Base-by-base conservation (phyloP, 2,113 vertebrate species). In the Conger conger region DNA sequence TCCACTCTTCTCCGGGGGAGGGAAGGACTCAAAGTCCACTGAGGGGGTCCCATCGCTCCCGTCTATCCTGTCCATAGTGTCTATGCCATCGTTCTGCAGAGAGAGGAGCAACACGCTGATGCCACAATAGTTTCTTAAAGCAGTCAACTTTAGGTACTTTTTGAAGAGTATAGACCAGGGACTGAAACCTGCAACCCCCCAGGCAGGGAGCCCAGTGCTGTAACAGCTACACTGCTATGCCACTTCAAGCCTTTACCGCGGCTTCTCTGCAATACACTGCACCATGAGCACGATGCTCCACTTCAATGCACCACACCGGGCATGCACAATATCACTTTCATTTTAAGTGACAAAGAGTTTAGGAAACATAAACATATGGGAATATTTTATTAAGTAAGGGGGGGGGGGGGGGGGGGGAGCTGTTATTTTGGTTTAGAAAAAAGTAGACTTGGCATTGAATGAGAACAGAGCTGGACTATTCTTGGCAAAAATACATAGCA, bases 71-170 rank as follows among this genome's bases (percentile, higher is more conserved):
- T 96, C 94, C 0, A 88, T 92, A 0, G 96, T 92, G 73, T 93
- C 94, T 76, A 95, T 91, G 63, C 88, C 85, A 80, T 93, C 96
- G 87, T 97, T 97, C 97, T 98, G 91, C 38, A 81, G 20, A 27
- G 63, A 83, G 2, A 86, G n/a, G n/a, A 35, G 83, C 82, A 33
- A 35, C 17, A 63, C 4, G 57, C 18, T 27, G 33, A 33, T 68
- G 27, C 2, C 18, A 57, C 11, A 13, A 15, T 50, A 11, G 45
- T 50, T 50, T 50, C 45, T 50, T 50, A 50, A 50, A 11, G 9
- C 45, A 50, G 45, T 50, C 40, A 15, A 50, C 20, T 23, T 20
- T 1, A 63, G 23, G 1, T 63, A 18, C 23, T 27, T 63, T 23
- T 23, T 63, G 57, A 63, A 1, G 18, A 27, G 57, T 23, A 27